These are phyloP conservation scores for Drosophila yooni DNA, from an alignment of 2,888 invertebrate species.

Conservation along the genomic window DNA sequence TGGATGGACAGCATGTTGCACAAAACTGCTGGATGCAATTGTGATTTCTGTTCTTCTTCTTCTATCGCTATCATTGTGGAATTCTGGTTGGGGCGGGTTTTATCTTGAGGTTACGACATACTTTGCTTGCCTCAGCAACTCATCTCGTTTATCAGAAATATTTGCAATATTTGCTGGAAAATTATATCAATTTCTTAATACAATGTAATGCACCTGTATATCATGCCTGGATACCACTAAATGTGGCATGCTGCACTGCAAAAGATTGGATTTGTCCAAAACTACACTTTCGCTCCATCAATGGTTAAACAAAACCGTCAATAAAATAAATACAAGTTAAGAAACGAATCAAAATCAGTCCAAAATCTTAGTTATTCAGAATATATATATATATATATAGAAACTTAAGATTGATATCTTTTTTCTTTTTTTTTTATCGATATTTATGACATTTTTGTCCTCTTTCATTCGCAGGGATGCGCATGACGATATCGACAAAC, in stretches of 20 bases:
- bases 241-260: not conserved
- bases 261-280: not conserved
- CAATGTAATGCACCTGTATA: not conserved
- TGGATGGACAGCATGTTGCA: constrained; percentile 12
- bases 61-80: constrained; percentile 9
- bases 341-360: not conserved
- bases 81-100: constrained; percentile 28
- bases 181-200: not conserved
- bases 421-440: not conserved
- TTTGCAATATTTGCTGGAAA: constrained; percentile 5
- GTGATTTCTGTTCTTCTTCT: constrained; percentile 8
- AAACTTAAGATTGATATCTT: not conserved
- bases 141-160: constrained; percentile 6
- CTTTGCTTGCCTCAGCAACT: not conserved
- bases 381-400: not conserved
- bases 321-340: not conserved
- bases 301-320: not conserved
- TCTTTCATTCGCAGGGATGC: constrained; percentile 86
- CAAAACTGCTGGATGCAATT: constrained; percentile 19
- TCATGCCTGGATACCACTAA: not conserved
- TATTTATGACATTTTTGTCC: not conserved
- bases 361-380: not conserved
- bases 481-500: constrained; percentile 90
- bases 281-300: too few relatives aligned
- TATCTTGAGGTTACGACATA: constrained; percentile 28